phyloP scores from a whole-genome alignment of 23 tunicate species.

The Botrylloides violaceus region DNA sequence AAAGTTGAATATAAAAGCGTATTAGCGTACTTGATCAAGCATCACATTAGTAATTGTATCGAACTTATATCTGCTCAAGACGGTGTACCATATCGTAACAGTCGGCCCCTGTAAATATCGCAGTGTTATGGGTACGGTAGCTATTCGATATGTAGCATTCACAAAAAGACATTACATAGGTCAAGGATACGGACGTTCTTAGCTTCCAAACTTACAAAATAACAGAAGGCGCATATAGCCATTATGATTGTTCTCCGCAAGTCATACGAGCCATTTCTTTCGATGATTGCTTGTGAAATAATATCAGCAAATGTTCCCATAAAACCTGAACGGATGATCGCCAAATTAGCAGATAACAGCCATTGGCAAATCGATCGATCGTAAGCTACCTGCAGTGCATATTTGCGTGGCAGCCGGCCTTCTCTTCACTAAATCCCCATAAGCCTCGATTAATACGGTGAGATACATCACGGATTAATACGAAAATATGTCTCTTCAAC shows the following conservation, averaged over 20 bases:
- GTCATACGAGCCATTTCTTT: conserved; percentile 5
- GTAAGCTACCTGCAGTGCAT: neutral
- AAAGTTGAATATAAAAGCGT: no score
- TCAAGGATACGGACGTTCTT: no score
- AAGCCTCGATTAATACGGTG: neutral
- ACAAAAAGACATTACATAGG: no score
- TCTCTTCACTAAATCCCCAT: neutral
- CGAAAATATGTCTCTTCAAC: no score
- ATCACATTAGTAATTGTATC: neutral
- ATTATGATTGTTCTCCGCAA: conserved; percentile 39
- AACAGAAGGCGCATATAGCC: conserved; percentile 47
- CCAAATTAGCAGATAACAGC: neutral
- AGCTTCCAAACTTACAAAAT: conserved; percentile 47
- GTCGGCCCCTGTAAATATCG: neutral
- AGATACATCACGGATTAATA: neutral
- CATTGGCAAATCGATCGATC: no score
- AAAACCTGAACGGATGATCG: conserved; percentile 19
- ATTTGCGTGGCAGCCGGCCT: neutral
- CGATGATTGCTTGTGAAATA: conserved; percentile 32
- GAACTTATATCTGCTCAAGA: neutral
- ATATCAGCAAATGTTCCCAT: conserved; percentile 54
- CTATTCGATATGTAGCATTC: no score
- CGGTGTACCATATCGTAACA: neutral
- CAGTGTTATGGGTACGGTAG: no score
- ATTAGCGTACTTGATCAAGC: neutral